Base-by-base conservation (phyloP, 2,888 invertebrate species). In the Ennomos quercinarius region DNA sequence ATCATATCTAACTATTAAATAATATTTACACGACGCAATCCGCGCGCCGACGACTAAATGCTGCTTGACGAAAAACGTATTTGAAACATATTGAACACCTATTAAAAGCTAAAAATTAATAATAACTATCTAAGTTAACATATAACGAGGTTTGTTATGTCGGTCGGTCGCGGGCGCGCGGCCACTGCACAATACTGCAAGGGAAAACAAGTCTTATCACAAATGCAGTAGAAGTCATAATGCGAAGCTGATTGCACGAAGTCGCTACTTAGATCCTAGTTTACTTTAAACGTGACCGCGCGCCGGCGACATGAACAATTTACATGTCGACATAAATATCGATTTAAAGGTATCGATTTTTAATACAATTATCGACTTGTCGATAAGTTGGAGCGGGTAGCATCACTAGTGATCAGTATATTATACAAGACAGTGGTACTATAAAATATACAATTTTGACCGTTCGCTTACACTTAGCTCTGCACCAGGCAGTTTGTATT, bases 61-160 rank as follows among this genome's bases (percentile, higher is more conserved):
- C 87, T 83, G 83, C 70, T 77, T 66, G 80, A 72, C 79, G 81
- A 80, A 41, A 72, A 73, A 76, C 74, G 78, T 75, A 81, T 80
- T 27, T 81, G 82, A 83, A 86, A 84, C 86, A 78, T 76, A 86
- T 89, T 88, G 87, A 91, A 91, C 91, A 91, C 90, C 91, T 91
- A 91, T 90, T 91, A 90, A 77, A 85, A 88, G 86, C 91, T 89
- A 90, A 81, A 51, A 88, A 87, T 86, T 85, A 88, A 83, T 84
- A 84, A 84, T 84, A 86, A 86, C 89, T 91, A 90, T 84, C 89
- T 89, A 90, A 80, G 71, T 78, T 80, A 85, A 88, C 80, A 81
- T 87, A 86, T 80, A 84, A 83, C 84, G 87, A 86, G 84, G 85
- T 86, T 84, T 76, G 74, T 72, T 76, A 80, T 72, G 79, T 74